phyloP scores from a whole-genome alignment of 2,797 vertebrate species.

The Xiphophorus birchmanni region DNA sequence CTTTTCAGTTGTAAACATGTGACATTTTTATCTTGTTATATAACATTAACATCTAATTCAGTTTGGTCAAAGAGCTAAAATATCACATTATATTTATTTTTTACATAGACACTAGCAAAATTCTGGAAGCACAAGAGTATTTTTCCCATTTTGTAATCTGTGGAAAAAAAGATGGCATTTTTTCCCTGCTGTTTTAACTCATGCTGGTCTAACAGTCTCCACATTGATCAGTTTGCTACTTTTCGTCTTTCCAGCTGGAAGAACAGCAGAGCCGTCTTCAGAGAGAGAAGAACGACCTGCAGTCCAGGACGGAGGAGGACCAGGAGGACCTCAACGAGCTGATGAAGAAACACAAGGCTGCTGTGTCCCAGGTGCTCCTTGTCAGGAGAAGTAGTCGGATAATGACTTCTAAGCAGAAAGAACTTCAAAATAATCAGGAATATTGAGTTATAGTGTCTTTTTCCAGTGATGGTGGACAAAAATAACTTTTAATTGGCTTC shows the following conservation, averaged over 20 bases:
- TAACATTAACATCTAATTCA: not conserved
- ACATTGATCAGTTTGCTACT: not conserved
- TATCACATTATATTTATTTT: not conserved
- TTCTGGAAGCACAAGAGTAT: not conserved
- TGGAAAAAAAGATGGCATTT: not conserved
- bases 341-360: slow-evolving; percentile 97
- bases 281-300: slow-evolving; percentile 95
- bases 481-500: too few species aligned
- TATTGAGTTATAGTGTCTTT: not conserved
- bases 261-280: slow-evolving; percentile 96
- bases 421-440: not conserved
- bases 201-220: not conserved
- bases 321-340: slow-evolving; percentile 98
- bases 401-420: not conserved
- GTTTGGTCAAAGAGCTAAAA: not conserved
- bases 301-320: slow-evolving; percentile 95
- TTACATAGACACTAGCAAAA: not conserved
- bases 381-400: not conserved
- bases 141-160: not conserved
- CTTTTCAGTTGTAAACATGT: not conserved
- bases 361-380: slow-evolving; percentile 89
- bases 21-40: not conserved
- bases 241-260: slow-evolving; percentile 84
- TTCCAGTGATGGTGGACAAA: not conserved
- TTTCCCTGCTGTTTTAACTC: not conserved